Conservation (phyloP, 1,140 invertebrate species). For the Pogonomyrmex californicus region DNA sequence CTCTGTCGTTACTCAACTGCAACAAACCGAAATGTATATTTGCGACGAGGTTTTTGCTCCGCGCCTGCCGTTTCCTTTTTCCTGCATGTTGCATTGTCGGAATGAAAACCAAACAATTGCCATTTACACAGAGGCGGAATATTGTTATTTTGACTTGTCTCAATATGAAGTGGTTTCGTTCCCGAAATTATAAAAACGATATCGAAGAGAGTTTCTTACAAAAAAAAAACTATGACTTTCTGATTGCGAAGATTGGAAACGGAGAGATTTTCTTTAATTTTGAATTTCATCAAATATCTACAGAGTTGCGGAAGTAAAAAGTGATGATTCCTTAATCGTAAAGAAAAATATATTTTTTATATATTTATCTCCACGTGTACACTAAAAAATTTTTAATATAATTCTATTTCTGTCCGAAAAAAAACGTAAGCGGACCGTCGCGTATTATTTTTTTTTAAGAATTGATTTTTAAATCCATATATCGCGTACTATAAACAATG, state of each 20-base stretch:
- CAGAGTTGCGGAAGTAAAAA: background rate
- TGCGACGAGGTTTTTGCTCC: background rate
- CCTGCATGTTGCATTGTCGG: background rate
- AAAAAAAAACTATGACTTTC: background rate
- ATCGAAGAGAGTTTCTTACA: background rate
- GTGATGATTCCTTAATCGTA: too few relatives aligned
- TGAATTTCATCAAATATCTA: background rate
- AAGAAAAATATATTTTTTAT: background rate
- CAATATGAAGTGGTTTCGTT: background rate
- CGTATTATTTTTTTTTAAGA: background rate
- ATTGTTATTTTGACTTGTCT: background rate
- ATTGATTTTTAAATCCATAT: background rate
- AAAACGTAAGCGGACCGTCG: background rate
- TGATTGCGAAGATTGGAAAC: background rate
- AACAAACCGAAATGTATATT: background rate
- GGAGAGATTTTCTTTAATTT: background rate
- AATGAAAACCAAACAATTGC: background rate
- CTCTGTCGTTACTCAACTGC: background rate
- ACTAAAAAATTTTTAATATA: slow-evolving; percentile 8
- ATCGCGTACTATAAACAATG: slow-evolving; percentile 4
- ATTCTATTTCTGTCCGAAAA: slow-evolving; percentile 1
- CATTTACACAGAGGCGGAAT: background rate
- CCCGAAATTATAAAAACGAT: background rate
- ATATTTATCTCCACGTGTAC: background rate
- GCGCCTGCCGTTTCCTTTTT: background rate